These are phyloP conservation scores for Limnothrissa miodon DNA, from an alignment of 2,113 vertebrate species.

Conservation along the genomic window DNA sequence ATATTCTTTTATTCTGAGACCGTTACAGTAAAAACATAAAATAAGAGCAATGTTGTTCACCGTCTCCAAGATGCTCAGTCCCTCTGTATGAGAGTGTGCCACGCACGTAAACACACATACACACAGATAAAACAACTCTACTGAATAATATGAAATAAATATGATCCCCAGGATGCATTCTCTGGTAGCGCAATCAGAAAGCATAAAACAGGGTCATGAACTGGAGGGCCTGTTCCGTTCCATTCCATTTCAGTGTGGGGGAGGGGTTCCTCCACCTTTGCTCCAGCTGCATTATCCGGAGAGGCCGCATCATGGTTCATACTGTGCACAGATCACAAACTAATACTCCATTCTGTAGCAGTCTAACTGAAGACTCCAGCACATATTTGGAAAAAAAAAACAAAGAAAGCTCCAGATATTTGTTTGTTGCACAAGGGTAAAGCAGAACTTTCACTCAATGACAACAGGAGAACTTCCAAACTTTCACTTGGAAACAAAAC, in stretches of 20 bases:
- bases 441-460: not conserved
- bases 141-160: conserved; percentile 72
- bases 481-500: conserved; percentile 23
- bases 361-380: not conserved
- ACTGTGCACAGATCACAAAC: not conserved
- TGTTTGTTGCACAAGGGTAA: not conserved
- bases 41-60: conserved; percentile 33
- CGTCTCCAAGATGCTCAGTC: not conserved
- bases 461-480: conserved; percentile 39
- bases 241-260: not conserved
- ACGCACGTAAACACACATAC: not conserved
- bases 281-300: not conserved
- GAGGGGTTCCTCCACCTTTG: not conserved
- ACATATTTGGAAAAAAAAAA: not conserved
- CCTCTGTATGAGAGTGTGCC: not conserved
- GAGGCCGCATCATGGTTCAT: not conserved
- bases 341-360: not conserved
- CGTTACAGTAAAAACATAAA: conserved; percentile 45
- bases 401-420: not conserved
- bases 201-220: not conserved
- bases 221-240: not conserved
- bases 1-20: conserved; percentile 48
- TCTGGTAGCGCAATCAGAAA: conserved; percentile 41
- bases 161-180: conserved; percentile 63
- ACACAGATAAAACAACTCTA: conserved; percentile 34